A percentile compares a stretch with the other conserved stretches of the same genome.
Conservation (phyloP, 2,888 invertebrate genomes). For the Unio delphinus region DNA sequence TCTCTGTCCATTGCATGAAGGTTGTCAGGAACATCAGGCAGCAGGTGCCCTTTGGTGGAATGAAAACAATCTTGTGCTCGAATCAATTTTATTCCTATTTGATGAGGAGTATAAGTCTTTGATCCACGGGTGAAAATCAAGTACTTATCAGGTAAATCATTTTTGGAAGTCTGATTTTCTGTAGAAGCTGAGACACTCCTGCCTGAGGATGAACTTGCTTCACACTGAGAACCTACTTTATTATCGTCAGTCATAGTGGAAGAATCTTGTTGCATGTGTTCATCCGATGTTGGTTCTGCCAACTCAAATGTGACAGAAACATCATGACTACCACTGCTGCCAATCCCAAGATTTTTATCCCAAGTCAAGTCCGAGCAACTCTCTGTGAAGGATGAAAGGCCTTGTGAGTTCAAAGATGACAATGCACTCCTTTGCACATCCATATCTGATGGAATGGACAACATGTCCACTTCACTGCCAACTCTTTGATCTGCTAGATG, state of each 20-base stretch:
- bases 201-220: neutral
- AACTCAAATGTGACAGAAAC: too few species aligned
- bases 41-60: constrained; percentile 28
- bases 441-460: neutral
- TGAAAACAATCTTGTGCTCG: constrained; percentile 74
- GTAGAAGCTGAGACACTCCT: neutral
- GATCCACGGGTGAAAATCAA: constrained; percentile 88
- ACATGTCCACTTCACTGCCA: neutral
- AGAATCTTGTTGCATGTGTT: too few species aligned
- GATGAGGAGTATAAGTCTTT: constrained; percentile 88
- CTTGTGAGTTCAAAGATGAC: too few species aligned
- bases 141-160: constrained; percentile 75
- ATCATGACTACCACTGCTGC: too few species aligned
- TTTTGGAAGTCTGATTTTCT: neutral
- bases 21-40: constrained; percentile 56
- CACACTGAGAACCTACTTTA: too few species aligned
- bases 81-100: constrained; percentile 81
- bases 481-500: neutral
- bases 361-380: too few species aligned
- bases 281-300: too few species aligned
- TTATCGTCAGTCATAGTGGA: too few species aligned
- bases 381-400: too few species aligned
- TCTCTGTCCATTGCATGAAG: constrained; percentile 39
- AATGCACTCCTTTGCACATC: too few species aligned
- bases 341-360: too few species aligned